Evolutionary conservation across 2,113 vertebrate species (phyloP).

Genomic region (Epinephelus moara): DNA sequence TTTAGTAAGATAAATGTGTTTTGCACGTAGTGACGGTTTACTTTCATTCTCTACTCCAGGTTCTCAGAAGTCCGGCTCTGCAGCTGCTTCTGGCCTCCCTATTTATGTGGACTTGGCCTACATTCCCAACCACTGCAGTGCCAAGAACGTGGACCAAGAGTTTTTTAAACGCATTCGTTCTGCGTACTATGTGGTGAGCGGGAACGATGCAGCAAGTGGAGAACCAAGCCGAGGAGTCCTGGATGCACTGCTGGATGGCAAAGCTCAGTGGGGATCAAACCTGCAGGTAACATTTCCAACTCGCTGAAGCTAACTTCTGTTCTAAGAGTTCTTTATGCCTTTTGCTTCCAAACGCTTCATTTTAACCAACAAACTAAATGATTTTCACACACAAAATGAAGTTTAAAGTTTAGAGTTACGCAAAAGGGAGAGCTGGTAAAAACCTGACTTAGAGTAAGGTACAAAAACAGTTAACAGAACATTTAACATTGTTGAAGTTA

Average conservation of each 20-base stretch:
- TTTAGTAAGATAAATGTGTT: background rate
- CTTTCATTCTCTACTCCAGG: slow-evolving; percentile 53
- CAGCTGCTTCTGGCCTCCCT: slow-evolving; percentile 85
- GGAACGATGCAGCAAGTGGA: slow-evolving; percentile 90
- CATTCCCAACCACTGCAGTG: slow-evolving; percentile 98
- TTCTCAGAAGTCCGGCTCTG: slow-evolving; percentile 81
- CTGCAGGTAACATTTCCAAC: slow-evolving; percentile 87
- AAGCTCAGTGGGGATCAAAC: slow-evolving; percentile 98
- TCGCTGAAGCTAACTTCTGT: too few species aligned
- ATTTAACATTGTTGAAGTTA: too few species aligned
- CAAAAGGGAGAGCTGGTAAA: too few species aligned
- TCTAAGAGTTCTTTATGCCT: background rate
- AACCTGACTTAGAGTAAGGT: too few species aligned
- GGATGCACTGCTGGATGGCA: slow-evolving; percentile 94
- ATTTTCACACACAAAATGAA: background rate
- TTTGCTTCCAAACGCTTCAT: background rate
- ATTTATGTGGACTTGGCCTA: slow-evolving; percentile 98
- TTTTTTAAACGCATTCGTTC: slow-evolving; percentile 96
- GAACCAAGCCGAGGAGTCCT: slow-evolving; percentile 94
- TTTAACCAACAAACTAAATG: background rate
- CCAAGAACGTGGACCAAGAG: slow-evolving; percentile 96
- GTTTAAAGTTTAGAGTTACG: too few species aligned
- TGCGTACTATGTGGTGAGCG: slow-evolving; percentile 96
- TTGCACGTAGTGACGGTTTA: background rate
- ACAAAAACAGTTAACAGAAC: too few species aligned